phyloP scores from a whole-genome alignment of 2,888 invertebrate species.

The Meliscaeva auricollis region DNA sequence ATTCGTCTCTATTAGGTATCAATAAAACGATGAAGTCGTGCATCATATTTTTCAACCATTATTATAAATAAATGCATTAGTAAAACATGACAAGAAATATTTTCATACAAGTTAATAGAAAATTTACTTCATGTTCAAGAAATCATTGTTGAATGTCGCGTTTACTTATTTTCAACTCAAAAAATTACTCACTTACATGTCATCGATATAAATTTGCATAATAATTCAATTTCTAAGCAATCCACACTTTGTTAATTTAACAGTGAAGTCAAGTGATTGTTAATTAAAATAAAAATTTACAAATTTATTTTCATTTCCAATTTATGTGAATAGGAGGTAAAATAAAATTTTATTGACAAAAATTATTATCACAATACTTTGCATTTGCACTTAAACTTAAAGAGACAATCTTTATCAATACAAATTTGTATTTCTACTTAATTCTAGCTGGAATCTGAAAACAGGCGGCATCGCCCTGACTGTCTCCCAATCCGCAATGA shows the following conservation, averaged over 20 bases:
- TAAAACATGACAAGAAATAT: no score
- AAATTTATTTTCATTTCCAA: not conserved
- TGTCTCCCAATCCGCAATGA: conserved; percentile 87
- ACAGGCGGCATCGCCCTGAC: conserved; percentile 85
- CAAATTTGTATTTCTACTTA: conserved; percentile 76
- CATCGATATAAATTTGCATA: conserved; percentile 38
- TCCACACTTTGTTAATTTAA: not conserved
- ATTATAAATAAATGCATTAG: no score
- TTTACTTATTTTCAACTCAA: not conserved
- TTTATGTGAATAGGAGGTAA: not conserved
- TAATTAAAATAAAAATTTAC: not conserved
- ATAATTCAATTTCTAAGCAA: conserved; percentile 45
- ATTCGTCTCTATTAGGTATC: no score
- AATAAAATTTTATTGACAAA: conserved; percentile 31
- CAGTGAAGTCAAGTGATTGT: not conserved
- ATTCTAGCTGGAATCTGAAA: conserved; percentile 90
- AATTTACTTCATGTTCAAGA: no score
- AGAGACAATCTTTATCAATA: not conserved
- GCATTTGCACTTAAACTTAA: not conserved
- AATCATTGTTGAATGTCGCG: not conserved
- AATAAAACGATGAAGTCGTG: no score
- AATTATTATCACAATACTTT: conserved; percentile 36
- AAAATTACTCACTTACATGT: not conserved
- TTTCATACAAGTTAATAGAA: no score
- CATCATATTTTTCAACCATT: no score